Evolutionary conservation across 2,113 vertebrate species (phyloP), one percentile per base, ranked within the genome.

Genomic region (Pterocles burchelli): DNA sequence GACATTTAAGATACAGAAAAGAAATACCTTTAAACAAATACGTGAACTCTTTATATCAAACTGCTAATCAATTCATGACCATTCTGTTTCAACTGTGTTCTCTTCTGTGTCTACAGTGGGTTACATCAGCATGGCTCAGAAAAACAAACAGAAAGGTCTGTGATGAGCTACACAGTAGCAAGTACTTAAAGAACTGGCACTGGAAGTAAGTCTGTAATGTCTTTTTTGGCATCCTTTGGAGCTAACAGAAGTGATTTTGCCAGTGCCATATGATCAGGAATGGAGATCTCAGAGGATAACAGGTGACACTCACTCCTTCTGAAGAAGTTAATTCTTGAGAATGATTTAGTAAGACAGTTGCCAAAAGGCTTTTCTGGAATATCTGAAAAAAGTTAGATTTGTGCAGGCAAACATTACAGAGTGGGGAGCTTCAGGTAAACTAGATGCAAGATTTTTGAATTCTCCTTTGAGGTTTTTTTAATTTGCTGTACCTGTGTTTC

Each of bases 31-130:
- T 45, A 70, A 79, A 73, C 10, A 13, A 70, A 58, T 41, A 26
- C 0, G 1, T 41, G 12, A 70, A 70, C 5, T 54, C 19, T 73
- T 75, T 38, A 19, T 13, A 33, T 57, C 16, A 72, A 85, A 25
- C 12, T 36, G 12, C 4, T 73, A 28, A 54, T n/a, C 48, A 76
- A 13, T 58, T 68, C 0, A 15, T 54, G 25, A 36, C 7, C 4
- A 0, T 17, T 76, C 9, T 1, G 0, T 21, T 46, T 73, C 73
- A 84, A 45, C 1, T 5, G 1, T 52, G 7, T 22, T 87, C 13
- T 19, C 45, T 61, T 83, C 2, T 17, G 15, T 51, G 11, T 51
- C 33, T 81, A 13, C 7, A 16, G 16, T 59, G 13, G 8, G 5
- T 52, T 73, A 36, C 18, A 49, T 22, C 14, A 58, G 13, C 24